These are phyloP conservation scores for Cyprinodon variegatus DNA, from an alignment of 2,113 vertebrate species.

Conservation along the genomic window DNA sequence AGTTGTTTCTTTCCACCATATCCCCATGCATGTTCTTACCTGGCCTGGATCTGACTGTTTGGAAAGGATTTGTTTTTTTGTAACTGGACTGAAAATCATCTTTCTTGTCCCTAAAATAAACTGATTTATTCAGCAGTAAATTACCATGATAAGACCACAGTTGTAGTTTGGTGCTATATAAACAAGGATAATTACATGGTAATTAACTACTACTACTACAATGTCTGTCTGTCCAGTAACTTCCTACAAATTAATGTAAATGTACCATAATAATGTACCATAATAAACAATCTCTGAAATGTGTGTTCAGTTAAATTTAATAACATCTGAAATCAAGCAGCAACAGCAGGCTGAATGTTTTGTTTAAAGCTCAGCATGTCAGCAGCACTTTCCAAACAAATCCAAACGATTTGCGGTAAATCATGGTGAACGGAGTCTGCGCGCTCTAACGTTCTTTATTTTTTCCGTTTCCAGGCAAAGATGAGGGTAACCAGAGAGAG, in stretches of 20 bases:
- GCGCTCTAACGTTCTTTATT: slow-evolving; percentile 30
- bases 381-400: neutral
- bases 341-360: neutral
- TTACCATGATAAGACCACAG: neutral
- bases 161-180: neutral
- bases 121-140: neutral
- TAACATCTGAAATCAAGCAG: slow-evolving; percentile 1
- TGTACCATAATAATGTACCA: too few relatives aligned
- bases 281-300: too few relatives aligned
- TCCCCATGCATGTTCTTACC: neutral
- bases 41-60: neutral
- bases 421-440: slow-evolving; percentile 30
- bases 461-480: slow-evolving; percentile 38
- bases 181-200: neutral
- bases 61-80: neutral
- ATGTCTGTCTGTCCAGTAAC: neutral
- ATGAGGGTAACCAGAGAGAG: slow-evolving; percentile 42
- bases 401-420: slow-evolving; percentile 36
- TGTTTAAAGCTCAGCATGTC: neutral
- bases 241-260: neutral
- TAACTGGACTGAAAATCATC: neutral
- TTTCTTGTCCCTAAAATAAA: neutral
- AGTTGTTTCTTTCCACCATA: neutral
- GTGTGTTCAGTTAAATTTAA: neutral
- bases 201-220: neutral